Evolutionary conservation across 2,888 invertebrate genomes (phyloP).

Genomic region (Neuroscelio doddi): DNA sequence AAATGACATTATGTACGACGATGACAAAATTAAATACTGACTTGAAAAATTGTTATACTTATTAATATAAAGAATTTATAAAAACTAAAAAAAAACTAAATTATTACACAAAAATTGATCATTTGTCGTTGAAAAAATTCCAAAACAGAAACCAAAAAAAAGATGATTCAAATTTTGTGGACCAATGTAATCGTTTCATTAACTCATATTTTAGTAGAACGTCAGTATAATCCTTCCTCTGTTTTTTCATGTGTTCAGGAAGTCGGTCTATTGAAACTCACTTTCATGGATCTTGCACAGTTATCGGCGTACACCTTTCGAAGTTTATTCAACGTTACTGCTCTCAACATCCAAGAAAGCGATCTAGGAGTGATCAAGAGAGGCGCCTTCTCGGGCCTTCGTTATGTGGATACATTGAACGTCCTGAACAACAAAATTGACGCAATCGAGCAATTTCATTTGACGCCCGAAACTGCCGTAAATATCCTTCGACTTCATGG

Average conservation of each 20-base stretch:
- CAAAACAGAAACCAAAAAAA: too few species aligned
- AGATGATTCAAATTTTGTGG: too few species aligned
- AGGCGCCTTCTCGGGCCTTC: slow-evolving; percentile 84
- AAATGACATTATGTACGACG: too few species aligned
- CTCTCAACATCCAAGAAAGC: slow-evolving; percentile 86
- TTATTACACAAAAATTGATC: too few species aligned
- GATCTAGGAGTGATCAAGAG: slow-evolving; percentile 83
- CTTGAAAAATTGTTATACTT: too few species aligned
- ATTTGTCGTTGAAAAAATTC: too few species aligned
- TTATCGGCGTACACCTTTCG: slow-evolving; percentile 83
- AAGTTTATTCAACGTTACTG: slow-evolving; percentile 83
- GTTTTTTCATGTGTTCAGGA: slow-evolving; percentile 64
- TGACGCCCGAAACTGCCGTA: slow-evolving; percentile 82
- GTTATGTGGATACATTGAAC: slow-evolving; percentile 81
- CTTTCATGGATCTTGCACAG: slow-evolving; percentile 87
- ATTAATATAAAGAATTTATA: too few species aligned
- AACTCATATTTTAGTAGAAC: too few species aligned
- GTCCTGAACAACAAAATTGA: slow-evolving; percentile 90
- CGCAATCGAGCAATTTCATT: slow-evolving; percentile 82
- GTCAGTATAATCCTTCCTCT: neutral
- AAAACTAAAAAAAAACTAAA: too few species aligned
- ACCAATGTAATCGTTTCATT: too few species aligned
- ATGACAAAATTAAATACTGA: too few species aligned
- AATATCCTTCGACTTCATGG: slow-evolving; percentile 83
- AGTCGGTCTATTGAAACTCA: slow-evolving; percentile 86